Evolutionary conservation across 1,140 invertebrate species (phyloP).

Genomic region (Phymastichus coffea): DNA sequence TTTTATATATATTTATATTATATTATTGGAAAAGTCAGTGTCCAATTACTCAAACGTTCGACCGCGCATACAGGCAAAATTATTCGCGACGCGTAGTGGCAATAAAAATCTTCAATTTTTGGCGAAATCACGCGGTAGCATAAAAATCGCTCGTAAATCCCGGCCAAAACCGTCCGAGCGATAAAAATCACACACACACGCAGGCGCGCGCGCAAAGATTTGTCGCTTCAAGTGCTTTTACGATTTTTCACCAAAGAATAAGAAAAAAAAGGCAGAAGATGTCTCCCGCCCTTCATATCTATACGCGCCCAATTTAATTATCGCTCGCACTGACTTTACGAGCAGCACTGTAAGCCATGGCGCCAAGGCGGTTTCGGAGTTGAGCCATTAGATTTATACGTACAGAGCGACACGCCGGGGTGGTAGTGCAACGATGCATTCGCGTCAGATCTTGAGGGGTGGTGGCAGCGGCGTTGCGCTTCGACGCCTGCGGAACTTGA

Average conservation of each 20-base stretch:
- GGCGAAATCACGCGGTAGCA: neutral
- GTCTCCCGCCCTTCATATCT: too few relatives aligned
- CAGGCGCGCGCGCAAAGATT: conserved; percentile 53
- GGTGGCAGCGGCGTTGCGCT: too few relatives aligned
- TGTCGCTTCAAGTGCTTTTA: conserved; percentile 50
- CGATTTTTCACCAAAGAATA: conserved; percentile 45
- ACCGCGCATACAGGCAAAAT: conserved; percentile 11
- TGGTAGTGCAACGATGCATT: neutral
- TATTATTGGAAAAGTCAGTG: too few relatives aligned
- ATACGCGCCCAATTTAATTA: conserved; percentile 47
- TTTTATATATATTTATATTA: too few relatives aligned
- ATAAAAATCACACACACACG: conserved; percentile 49
- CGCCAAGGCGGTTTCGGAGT: neutral
- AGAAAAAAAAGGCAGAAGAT: too few relatives aligned
- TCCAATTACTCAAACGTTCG: conserved; percentile 25
- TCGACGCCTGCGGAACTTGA: too few relatives aligned
- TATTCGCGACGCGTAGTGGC: conserved; percentile 21
- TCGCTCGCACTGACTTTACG: conserved; percentile 38
- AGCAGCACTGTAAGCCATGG: neutral
- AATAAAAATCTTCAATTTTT: conserved; percentile 28
- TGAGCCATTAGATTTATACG: conserved; percentile 11
- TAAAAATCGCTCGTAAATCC: conserved; percentile 24
- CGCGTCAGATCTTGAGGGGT: too few relatives aligned
- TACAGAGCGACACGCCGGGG: neutral
- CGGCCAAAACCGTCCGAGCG: conserved; percentile 18